These are phyloP conservation scores for Hippocampus zosterae DNA, from an alignment of 2,113 vertebrate species.

Conservation along the genomic window DNA sequence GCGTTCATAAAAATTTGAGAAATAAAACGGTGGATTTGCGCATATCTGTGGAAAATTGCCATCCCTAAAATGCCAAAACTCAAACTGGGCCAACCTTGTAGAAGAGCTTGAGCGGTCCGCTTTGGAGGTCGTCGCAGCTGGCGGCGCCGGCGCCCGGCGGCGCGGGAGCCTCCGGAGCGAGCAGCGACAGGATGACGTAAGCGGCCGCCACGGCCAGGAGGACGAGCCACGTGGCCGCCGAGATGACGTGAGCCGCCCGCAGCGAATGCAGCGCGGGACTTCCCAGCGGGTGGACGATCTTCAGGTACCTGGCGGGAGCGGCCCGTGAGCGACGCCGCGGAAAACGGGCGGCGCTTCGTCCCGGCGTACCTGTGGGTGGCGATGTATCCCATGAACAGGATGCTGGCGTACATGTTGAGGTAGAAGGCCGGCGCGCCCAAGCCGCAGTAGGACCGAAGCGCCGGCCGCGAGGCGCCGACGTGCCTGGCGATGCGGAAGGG, in stretches of 20 bases:
- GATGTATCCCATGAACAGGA: slow-evolving; percentile 73
- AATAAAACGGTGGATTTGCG: no score
- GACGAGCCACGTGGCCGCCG: slow-evolving; percentile 50
- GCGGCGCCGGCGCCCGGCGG: fast-evolving
- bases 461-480: not conserved
- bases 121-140: slow-evolving; percentile 41
- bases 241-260: slow-evolving; percentile 37
- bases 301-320: slow-evolving; percentile 61
- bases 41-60: no score
- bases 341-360: no score
- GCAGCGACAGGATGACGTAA: slow-evolving; percentile 49
- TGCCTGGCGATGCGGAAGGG: slow-evolving; percentile 56
- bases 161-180: fast-evolving
- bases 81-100: slow-evolving; percentile 24
- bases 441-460: slow-evolving; percentile 59
- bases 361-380: slow-evolving; percentile 64
- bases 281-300: slow-evolving; percentile 57
- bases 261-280: slow-evolving; percentile 52
- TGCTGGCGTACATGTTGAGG: slow-evolving; percentile 76
- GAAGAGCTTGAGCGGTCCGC: not conserved
- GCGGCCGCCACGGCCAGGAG: slow-evolving; percentile 25
- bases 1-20: no score
- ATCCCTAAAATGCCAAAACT: no score
- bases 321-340: not conserved
- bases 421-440: slow-evolving; percentile 61